A percentile compares a stretch with the other conserved stretches of the same genome.
These are phyloP conservation scores for Fregetta grallaria DNA, from an alignment of 2,113 vertebrate genomes.

Conservation along the genomic window DNA sequence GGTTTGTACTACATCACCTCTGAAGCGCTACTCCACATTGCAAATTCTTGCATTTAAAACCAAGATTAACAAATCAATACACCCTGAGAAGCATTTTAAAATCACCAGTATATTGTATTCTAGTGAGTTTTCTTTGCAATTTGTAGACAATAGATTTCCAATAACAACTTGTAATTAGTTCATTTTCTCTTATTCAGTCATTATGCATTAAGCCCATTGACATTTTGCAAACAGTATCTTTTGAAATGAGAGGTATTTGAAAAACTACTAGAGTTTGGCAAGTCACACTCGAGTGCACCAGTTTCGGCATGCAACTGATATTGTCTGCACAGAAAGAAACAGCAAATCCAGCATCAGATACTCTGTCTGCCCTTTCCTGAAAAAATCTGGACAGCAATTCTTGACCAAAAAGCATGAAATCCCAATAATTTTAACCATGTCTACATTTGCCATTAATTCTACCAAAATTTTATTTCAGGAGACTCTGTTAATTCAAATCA, in stretches of 20 bases:
- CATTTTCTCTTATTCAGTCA: slow-evolving; percentile 57
- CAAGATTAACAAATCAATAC: not conserved
- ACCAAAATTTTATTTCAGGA: not conserved
- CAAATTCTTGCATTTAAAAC: not conserved
- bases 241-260: slow-evolving; percentile 44
- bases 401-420: not conserved
- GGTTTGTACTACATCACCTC: not conserved
- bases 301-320: not conserved
- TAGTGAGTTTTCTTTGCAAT: slow-evolving; percentile 68
- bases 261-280: not conserved
- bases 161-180: slow-evolving; percentile 74
- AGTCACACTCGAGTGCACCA: fast-evolving
- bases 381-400: not conserved
- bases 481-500: not conserved
- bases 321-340: not conserved
- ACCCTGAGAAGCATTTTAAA: not conserved
- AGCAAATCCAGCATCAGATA: not conserved
- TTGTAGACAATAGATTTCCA: slow-evolving; percentile 70
- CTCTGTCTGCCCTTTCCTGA: not conserved
- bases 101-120: not conserved
- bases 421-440: not conserved
- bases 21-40: not conserved
- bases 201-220: slow-evolving; percentile 20
- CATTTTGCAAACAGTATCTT: slow-evolving; percentile 50
- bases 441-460: not conserved